phyloP scores from a whole-genome alignment of 2,888 invertebrate species.

The Monochamus alternatus region DNA sequence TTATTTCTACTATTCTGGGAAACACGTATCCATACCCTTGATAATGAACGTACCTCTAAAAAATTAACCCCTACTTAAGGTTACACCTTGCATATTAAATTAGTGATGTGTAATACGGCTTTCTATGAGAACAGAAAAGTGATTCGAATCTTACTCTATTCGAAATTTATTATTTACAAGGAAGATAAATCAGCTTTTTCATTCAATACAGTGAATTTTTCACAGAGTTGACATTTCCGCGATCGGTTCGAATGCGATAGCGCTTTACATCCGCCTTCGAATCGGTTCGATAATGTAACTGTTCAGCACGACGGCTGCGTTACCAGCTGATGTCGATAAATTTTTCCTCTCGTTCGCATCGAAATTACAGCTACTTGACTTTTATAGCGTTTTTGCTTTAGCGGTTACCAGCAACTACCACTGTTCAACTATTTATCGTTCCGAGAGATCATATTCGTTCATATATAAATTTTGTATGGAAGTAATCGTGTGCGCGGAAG shows the following conservation, averaged over 20 bases:
- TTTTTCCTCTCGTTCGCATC: slow-evolving; percentile 1
- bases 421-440: not conserved
- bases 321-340: not conserved
- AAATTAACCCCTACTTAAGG: too few species aligned
- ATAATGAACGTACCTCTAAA: too few species aligned
- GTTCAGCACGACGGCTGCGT: not conserved
- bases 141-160: too few species aligned
- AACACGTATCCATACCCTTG: too few species aligned
- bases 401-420: not conserved
- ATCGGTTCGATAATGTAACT: not conserved
- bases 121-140: too few species aligned
- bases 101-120: too few species aligned
- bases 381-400: not conserved
- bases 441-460: not conserved
- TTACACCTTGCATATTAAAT: too few species aligned
- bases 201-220: not conserved
- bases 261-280: not conserved
- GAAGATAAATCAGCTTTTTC: too few species aligned
- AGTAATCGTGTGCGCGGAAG: not conserved
- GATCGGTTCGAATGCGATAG: not conserved
- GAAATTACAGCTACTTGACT: slow-evolving; percentile 14
- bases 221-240: not conserved
- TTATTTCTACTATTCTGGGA: too few species aligned
- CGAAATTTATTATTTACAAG: too few species aligned
- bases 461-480: not conserved